Conservation (phyloP, 1,140 invertebrate genomes). For the Monomorium pharaonis region DNA sequence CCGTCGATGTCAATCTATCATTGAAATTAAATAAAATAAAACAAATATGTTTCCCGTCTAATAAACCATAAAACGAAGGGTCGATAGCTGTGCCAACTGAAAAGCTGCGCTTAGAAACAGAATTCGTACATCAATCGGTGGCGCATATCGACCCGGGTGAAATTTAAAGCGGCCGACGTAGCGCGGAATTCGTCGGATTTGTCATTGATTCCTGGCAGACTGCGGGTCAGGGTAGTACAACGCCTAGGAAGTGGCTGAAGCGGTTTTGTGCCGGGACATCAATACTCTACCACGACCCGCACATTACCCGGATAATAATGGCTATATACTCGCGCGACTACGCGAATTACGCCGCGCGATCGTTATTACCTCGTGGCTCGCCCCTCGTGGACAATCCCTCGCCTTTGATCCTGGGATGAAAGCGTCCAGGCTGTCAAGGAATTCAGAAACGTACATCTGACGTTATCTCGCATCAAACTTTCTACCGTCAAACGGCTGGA, state of each 20-base stretch:
- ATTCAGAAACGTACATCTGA: conserved; percentile 31
- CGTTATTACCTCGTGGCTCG: conserved; percentile 32
- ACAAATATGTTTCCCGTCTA: background rate
- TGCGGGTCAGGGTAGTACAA: conserved; percentile 75
- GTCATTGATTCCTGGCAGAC: conserved; percentile 80
- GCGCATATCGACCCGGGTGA: conserved; percentile 55
- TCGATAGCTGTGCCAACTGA: background rate
- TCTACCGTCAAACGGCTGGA: conserved; percentile 21
- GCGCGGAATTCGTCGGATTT: conserved; percentile 71
- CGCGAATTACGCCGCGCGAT: conserved; percentile 50
- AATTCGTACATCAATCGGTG: background rate
- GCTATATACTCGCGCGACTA: conserved; percentile 28
- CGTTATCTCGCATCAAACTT: conserved; percentile 39
- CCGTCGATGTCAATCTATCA: background rate
- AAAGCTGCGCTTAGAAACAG: background rate
- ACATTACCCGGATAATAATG: conserved; percentile 64
- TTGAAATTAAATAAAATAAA: background rate
- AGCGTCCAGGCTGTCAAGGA: conserved; percentile 28
- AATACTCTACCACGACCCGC: conserved; percentile 75
- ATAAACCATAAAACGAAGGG: background rate
- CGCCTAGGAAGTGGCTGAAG: conserved; percentile 78
- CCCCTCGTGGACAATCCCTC: conserved; percentile 19
- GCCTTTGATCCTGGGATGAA: conserved; percentile 40
- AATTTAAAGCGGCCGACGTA: conserved; percentile 59
- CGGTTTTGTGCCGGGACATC: conserved; percentile 75